These are phyloP conservation scores for Ooceraea biroi DNA, from an alignment of 1,140 invertebrate genomes.

Conservation along the genomic window DNA sequence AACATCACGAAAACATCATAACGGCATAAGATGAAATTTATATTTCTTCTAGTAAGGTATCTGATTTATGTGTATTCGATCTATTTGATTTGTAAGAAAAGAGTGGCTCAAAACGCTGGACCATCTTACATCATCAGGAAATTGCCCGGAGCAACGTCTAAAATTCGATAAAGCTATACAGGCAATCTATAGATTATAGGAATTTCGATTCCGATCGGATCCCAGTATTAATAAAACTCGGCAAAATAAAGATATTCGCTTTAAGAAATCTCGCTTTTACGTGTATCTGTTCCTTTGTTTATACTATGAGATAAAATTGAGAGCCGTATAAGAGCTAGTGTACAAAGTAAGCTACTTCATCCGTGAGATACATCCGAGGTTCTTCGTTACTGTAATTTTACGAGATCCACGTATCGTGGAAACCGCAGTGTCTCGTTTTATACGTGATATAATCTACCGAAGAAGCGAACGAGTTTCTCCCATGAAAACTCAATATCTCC, in stretches of 20 bases:
- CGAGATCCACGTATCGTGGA: not conserved
- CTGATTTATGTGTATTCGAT: not conserved
- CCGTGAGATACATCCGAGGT: not conserved
- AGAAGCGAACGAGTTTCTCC: not conserved
- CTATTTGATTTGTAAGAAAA: too few species aligned
- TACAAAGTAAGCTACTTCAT: slow-evolving; percentile 4
- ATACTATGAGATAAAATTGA: slow-evolving; percentile 33
- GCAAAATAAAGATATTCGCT: slow-evolving; percentile 2
- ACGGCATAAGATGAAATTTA: too few species aligned
- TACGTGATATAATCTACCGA: not conserved
- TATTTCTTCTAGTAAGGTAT: not conserved
- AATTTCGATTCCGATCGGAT: slow-evolving; percentile 10
- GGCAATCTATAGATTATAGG: not conserved
- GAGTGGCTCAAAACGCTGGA: not conserved
- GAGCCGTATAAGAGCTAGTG: not conserved
- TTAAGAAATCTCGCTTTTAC: not conserved
- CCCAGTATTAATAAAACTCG: not conserved
- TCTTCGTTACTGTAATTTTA: slow-evolving; percentile 27
- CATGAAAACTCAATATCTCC: not conserved
- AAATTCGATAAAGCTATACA: slow-evolving; percentile 14
- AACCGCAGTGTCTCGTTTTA: slow-evolving; percentile 1
- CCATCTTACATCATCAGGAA: not conserved
- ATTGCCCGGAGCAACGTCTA: not conserved
- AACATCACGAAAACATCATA: too few species aligned
- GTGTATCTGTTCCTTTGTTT: not conserved